Percentiles rank a stretch among this genome's conserved stretches.
Evolutionary conservation across 2,888 invertebrate genomes (phyloP).

Genomic region (Eilema depressum): DNA sequence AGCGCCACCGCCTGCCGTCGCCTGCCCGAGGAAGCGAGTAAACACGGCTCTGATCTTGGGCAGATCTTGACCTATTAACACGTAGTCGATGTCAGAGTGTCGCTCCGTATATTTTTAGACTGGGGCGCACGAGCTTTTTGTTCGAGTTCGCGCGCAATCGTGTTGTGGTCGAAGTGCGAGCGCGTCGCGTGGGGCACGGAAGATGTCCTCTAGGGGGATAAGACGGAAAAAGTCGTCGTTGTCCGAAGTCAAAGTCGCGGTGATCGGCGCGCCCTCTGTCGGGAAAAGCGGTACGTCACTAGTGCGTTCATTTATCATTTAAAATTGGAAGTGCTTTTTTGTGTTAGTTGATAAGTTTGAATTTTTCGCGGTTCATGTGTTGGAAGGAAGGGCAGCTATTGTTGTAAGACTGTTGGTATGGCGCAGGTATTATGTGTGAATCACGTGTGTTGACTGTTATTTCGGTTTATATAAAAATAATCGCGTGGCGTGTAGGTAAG

Average conservation of each 20-base stretch:
- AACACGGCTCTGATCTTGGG: constrained; percentile 84
- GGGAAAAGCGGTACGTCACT: constrained; percentile 95
- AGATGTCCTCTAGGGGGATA: constrained; percentile 93
- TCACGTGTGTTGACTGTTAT: constrained; percentile 23
- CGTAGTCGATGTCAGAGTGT: constrained; percentile 80
- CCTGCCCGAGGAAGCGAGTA: constrained; percentile 67
- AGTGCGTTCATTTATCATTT: constrained; percentile 28
- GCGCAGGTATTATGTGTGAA: constrained; percentile 18
- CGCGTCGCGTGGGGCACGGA: constrained; percentile 62
- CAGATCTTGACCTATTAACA: constrained; percentile 87
- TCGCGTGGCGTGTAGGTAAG: constrained; percentile 28
- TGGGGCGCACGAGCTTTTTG: constrained; percentile 71
- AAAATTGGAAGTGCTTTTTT: constrained; percentile 23
- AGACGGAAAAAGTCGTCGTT: constrained; percentile 96
- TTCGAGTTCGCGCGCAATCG: constrained; percentile 64
- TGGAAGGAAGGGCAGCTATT: neutral
- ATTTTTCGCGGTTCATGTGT: constrained; percentile 14
- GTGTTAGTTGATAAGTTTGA: constrained; percentile 31
- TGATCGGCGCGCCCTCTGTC: constrained; percentile 95
- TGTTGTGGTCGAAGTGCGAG: constrained; percentile 61
- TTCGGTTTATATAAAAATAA: constrained; percentile 42
- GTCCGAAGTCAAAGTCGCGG: constrained; percentile 96
- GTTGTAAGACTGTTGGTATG: neutral
- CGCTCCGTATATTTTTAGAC: constrained; percentile 82
- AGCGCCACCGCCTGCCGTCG: constrained; percentile 43